Evolutionary conservation across 1,140 invertebrate species (phyloP), one percentile per base, ranked within the genome.

Genomic region (Drosophila nasuta): DNA sequence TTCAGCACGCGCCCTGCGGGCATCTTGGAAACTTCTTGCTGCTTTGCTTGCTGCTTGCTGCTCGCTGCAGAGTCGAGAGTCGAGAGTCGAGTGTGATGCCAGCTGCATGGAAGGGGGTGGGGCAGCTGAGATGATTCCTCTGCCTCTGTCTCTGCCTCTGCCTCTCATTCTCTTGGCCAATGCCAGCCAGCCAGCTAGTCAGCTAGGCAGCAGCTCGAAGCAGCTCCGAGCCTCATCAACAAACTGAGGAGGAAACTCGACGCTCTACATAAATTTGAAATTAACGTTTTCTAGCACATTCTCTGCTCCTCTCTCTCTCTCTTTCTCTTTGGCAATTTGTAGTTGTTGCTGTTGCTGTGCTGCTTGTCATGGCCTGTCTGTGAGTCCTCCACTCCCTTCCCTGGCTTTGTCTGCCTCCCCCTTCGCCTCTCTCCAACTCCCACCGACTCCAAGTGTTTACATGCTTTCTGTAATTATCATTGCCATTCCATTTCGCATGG

Each of bases 241-340:
- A 65, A 60, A 60, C 73, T 69, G 74, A 38, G 59, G 45, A 71
- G 33, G 79, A 88, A 88, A 88, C 83, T 88, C 77, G 83, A 86
- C 83, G 88, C 88, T 91, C 88, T 91, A 89, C 85, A 89, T 89
- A 91, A 91, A 91, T 91, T 91, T 85, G 76, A 91, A 91, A 91
- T 91, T 91, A 91, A 91, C 81, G 88, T 91, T 91, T 83, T 86
- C 72, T 74, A 82, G 76, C 83, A 88, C 79, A 76, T 82, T 67
- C 71, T 79, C 66, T 58, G 41, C 64, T 57, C 15, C 15, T 8
- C 17, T 13, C 30, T 60, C 20, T 10, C 8, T 64, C 35, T 33
- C 38, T 35, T 17, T 56, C 38, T 3, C 49, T 35, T 11, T 75
- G 35, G 72, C 72, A 75, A 75, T 75, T 75, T 75, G 72, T 75